Conservation (phyloP, 2,797 vertebrate species). For the Phoxinus dragarum region DNA sequence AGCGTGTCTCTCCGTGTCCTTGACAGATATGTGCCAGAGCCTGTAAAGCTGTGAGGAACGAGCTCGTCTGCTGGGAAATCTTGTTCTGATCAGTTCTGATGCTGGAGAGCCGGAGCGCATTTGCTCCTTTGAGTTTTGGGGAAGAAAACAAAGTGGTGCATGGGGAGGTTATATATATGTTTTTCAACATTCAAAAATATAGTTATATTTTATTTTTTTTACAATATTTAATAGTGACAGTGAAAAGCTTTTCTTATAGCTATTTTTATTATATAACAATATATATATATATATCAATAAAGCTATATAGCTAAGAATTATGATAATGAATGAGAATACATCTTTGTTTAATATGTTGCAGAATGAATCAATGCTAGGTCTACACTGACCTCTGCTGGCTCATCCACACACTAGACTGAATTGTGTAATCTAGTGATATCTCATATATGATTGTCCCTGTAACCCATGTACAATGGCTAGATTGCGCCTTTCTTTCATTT, state of each 20-base stretch:
- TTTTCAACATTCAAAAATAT: not conserved
- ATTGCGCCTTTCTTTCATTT: conserved; percentile 61
- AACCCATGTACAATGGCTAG: not conserved
- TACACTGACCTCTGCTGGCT: conserved; percentile 32
- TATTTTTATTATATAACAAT: not conserved
- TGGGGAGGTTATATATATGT: not conserved
- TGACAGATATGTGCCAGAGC: conserved; percentile 63
- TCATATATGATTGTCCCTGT: not conserved
- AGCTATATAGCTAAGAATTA: not conserved
- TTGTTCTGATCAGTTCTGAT: conserved; percentile 73
- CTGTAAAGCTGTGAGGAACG: conserved; percentile 50
- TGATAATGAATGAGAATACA: not conserved
- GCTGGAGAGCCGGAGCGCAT: conserved; percentile 69
- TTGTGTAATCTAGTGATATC: not conserved
- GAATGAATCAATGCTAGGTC: conserved; percentile 50
- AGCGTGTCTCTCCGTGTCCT: conserved; percentile 47
- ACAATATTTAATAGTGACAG: not conserved
- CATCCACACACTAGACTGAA: not conserved
- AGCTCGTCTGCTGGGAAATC: conserved; percentile 66
- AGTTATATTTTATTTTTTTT: too few relatives aligned
- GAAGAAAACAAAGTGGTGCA: not conserved
- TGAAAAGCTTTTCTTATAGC: not conserved
- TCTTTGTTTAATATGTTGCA: not conserved
- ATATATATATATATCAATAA: not conserved
- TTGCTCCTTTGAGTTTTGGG: conserved; percentile 40